Evolutionary conservation across 2,888 invertebrate species (phyloP), one percentile per base, ranked within the genome.

Genomic region (Drosophila algonquin): DNA sequence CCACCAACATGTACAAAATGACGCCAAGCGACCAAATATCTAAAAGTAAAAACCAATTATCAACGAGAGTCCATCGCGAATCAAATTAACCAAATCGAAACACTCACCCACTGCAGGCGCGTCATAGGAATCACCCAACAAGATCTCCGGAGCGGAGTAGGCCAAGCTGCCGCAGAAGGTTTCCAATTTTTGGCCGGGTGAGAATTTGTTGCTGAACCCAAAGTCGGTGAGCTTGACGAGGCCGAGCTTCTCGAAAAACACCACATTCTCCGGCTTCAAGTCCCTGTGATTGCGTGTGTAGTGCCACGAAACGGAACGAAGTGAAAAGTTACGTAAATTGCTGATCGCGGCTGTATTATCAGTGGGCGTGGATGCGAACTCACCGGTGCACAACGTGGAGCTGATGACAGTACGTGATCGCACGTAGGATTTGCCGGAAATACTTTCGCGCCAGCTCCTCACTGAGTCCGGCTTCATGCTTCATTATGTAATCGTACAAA

Each of bases 21-120:
- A 99, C 99, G 65, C 99, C 99, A 65, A 99, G 94, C 7, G 98
- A 99, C 99, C 99, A 99, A 59, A 99, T 97, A 93, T 99, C 99
- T 94, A 91, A 1, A 14, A 93, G 93, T 32, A 24, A n/a, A 10
- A 40, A 63, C 1, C 5, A 16, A 27, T 8, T 30, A 16, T 8
- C 0, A 1, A 54, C 8, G 32, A n/a, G 14, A 1, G n/a, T n/a
- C 18, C 12, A 5, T 48, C 9, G 51, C 7, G 14, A 27, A 27
- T 7, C 8, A 30, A 30, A 8, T 8, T 1, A 16, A 0, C 0
- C 4, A 16, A 14, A 3, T 1, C 9, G 0, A 9, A 3, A 44
- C 45, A 67, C 95, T 93, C 90, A 97, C 97, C 97, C 79, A 99
- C 99, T 80, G 99, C 99, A 21, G 99, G 99, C 47, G 99, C 99